A percentile compares a stretch with the other conserved stretches of the same genome.
Evolutionary conservation across 1,140 invertebrate genomes (phyloP).

Genomic region (Ptiloglossa arizonensis): DNA sequence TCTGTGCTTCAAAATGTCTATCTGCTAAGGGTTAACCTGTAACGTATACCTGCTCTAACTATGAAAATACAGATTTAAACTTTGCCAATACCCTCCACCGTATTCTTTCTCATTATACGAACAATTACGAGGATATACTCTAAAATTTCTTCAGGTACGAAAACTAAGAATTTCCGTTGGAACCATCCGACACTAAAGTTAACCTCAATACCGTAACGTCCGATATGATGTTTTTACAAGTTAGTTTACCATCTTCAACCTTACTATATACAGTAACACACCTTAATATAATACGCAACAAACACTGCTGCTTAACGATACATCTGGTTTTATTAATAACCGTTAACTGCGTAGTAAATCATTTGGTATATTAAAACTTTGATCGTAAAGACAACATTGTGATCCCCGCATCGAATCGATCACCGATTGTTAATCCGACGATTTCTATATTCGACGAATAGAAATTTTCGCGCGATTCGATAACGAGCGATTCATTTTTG

Average conservation of each 20-base stretch:
- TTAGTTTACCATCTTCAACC: not conserved
- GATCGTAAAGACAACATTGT: not conserved
- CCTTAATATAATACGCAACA: not conserved
- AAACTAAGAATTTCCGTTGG: no score
- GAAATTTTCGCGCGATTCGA: not conserved
- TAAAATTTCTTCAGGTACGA: not conserved
- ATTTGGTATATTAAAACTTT: not conserved
- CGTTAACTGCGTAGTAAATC: not conserved
- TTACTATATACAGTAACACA: not conserved
- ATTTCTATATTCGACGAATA: not conserved
- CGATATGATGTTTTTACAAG: not conserved
- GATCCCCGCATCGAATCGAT: not conserved
- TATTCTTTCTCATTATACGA: no score
- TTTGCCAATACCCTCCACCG: no score
- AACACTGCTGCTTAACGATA: not conserved
- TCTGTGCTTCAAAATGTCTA: no score
- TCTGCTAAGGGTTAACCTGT: no score
- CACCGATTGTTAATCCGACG: not conserved
- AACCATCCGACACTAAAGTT: not conserved
- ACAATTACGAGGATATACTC: no score
- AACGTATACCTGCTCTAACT: no score
- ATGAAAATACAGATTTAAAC: no score
- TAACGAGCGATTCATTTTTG: not conserved
- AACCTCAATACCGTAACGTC: not conserved
- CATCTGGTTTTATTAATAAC: conserved; percentile 1